Conservation (phyloP, 2,797 vertebrate species). For the Acanthiza pusilla region DNA sequence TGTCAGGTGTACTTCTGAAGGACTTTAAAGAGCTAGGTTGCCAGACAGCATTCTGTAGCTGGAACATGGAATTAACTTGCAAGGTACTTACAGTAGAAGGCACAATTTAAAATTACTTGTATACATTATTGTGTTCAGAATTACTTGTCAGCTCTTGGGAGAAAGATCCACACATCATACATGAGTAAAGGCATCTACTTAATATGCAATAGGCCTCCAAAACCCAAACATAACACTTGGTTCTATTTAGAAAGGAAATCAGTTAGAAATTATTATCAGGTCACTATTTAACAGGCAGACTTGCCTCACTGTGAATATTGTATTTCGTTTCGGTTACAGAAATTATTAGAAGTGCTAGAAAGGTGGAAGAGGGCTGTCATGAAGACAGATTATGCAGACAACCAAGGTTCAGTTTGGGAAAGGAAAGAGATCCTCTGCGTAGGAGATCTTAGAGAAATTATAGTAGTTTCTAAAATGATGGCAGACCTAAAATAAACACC, state of each 20-base stretch:
- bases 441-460: not conserved
- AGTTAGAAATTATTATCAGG: not conserved
- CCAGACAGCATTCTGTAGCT: not conserved
- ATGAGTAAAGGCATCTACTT: not conserved
- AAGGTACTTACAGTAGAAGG: conserved; percentile 18
- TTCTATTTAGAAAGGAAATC: not conserved
- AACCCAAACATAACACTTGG: not conserved
- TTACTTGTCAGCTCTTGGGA: not conserved
- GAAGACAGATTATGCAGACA: not conserved
- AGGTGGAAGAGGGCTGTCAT: not conserved
- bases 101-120: conserved; percentile 21
- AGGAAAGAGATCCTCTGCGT: not conserved
- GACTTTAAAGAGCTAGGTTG: not conserved
- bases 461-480: not conserved
- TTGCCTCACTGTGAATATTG: not conserved
- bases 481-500: not conserved
- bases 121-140: conserved; percentile 26
- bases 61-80: conserved; percentile 15
- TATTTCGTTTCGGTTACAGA: not conserved
- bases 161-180: not conserved
- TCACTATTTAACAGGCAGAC: not conserved
- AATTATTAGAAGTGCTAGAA: accelerated
- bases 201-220: not conserved
- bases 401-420: not conserved
- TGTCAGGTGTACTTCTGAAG: not conserved